phyloP scores from a whole-genome alignment of 2,113 vertebrate species.

The Rhinolophus ferrumequinum region DNA sequence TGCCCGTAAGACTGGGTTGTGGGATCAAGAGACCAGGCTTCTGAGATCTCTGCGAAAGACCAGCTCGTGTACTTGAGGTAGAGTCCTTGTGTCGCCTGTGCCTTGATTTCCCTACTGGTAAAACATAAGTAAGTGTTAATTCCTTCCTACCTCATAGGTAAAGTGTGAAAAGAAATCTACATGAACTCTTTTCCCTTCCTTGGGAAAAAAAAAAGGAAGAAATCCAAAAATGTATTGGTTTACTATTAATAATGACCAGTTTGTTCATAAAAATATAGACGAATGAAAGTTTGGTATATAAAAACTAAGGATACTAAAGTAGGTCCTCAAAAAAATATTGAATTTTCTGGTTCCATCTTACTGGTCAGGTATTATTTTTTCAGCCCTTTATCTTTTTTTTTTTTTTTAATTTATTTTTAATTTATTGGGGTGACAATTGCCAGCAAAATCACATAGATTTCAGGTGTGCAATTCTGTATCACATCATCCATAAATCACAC shows the following conservation, averaged over 20 bases:
- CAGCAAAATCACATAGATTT: too few species aligned
- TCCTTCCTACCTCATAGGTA: neutral
- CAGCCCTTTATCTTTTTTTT: neutral
- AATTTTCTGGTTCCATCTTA: constrained; percentile 23
- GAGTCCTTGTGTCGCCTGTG: neutral
- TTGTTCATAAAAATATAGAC: neutral
- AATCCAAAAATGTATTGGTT: neutral
- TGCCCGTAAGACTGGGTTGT: neutral
- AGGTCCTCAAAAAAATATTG: neutral
- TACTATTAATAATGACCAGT: neutral
- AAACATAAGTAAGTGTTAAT: neutral
- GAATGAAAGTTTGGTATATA: neutral
- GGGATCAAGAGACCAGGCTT: neutral
- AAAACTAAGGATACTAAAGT: neutral
- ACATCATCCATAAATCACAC: too few species aligned
- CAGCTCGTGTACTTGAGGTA: neutral
- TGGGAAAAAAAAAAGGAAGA: neutral
- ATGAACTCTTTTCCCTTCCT: neutral
- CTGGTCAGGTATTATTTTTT: neutral
- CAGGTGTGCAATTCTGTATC: too few species aligned
- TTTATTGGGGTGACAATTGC: too few species aligned
- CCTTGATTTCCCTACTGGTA: neutral
- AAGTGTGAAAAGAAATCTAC: neutral
- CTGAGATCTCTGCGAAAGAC: neutral
- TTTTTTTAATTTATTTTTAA: too few species aligned